Evolutionary conservation across 2,888 invertebrate genomes (phyloP), one percentile per base, ranked within the genome.

Genomic region (Pemphredon lugubris): DNA sequence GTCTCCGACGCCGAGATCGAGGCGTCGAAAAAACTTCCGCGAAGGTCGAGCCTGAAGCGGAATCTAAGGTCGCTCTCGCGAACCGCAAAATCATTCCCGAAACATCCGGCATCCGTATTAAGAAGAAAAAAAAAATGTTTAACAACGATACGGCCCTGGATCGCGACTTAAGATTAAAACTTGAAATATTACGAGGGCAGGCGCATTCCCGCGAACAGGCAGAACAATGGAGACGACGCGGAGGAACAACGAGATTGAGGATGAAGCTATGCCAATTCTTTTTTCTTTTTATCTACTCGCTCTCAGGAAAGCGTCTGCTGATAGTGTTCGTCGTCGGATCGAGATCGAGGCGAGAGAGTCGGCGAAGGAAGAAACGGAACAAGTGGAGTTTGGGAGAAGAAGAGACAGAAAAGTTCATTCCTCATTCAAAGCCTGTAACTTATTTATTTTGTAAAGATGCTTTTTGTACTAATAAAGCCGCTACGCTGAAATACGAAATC

Each of bases 381-480:
- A 26, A 30, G 16, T 32, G 21, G 32, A 67, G 20, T 9, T 16
- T 34, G 39, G 39, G 54, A 32, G 34, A 42, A 23, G 47, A 11
- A 42, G 4, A 67, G 30, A 18, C 13, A 40, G 37, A 66, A 44
- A 26, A 57, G 67, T 66, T 66, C 66, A 69, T 74, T 77, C 78
- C 79, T 73, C 66, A 40, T 77, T 79, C 76, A 76, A 73, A 81
- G 79, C 81, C 79, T 86, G 83, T 87, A 87, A 88, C 84, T 88
- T 89, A 89, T 89, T 89, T 89, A 89, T 89, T 89, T 83, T 89
- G 85, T 88, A 88, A 85, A 87, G 72, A 86, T 79, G 87, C 87
- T 85, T 87, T 88, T 89, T 89, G 78, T 89, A 88, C 87, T 88
- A 89, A 89, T 88, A 88, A 88, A 88, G 79, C 81, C 81, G 87